Conservation (phyloP, 2,888 invertebrate species). For the Archips crataeganus region DNA sequence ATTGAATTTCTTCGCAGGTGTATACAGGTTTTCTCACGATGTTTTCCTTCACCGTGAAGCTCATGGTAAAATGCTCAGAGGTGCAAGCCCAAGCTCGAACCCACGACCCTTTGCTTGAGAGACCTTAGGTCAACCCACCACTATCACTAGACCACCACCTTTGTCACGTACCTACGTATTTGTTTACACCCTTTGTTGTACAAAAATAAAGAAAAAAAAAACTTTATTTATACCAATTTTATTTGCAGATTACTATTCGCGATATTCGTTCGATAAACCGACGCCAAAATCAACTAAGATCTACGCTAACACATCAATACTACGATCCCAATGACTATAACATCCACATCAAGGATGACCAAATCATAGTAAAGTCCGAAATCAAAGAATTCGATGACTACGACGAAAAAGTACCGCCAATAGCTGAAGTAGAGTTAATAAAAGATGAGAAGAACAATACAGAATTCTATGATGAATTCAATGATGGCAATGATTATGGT, state of each 20-base stretch:
- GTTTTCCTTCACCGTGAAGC: too few species aligned
- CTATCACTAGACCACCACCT: too few species aligned
- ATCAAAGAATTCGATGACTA: slow-evolving; percentile 27
- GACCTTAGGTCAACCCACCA: too few species aligned
- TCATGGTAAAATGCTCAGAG: too few species aligned
- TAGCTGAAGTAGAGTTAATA: slow-evolving; percentile 52
- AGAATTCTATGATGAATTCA: slow-evolving; percentile 65
- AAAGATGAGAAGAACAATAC: slow-evolving; percentile 59
- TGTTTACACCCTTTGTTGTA: too few species aligned
- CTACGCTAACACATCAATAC: slow-evolving; percentile 54
- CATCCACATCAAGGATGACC: slow-evolving; percentile 51
- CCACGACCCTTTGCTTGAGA: too few species aligned
- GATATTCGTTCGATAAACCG: slow-evolving; percentile 66
- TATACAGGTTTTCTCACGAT: too few species aligned
- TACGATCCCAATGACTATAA: slow-evolving; percentile 59
- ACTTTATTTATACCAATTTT: too few species aligned
- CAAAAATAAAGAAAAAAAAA: too few species aligned
- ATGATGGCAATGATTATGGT: slow-evolving; percentile 37
- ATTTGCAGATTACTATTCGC: slow-evolving; percentile 63
- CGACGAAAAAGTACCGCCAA: slow-evolving; percentile 44
- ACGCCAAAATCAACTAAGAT: slow-evolving; percentile 52
- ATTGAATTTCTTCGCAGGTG: too few species aligned
- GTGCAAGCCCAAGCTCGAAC: too few species aligned
- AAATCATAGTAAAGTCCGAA: slow-evolving; percentile 51
- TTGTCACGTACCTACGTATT: too few species aligned